phyloP scores from a whole-genome alignment of 2,113 vertebrate species.

The Camelus bactrianus region DNA sequence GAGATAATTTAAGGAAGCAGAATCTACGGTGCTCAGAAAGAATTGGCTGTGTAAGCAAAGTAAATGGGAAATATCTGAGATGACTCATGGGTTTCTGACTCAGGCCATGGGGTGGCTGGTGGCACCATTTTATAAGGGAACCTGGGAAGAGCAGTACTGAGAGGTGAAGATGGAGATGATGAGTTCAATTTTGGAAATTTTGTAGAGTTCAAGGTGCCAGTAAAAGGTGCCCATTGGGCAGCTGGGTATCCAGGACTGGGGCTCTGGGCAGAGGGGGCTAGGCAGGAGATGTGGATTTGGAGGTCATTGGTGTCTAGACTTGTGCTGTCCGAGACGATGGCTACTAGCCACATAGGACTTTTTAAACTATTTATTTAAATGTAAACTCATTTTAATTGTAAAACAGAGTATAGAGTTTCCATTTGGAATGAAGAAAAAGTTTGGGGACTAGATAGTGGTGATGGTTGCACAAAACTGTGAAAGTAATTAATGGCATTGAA shows the following conservation, averaged over 20 bases:
- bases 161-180: not conserved
- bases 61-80: not conserved
- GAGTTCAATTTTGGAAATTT: not conserved
- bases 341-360: not conserved
- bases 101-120: not conserved
- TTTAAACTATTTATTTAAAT: not conserved
- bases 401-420: slow-evolving; percentile 3
- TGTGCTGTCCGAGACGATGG: not conserved
- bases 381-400: slow-evolving; percentile 19
- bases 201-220: not conserved
- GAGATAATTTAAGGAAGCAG: not conserved
- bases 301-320: not conserved
- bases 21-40: not conserved
- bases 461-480: not conserved
- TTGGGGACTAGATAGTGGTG: not conserved
- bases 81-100: not conserved
- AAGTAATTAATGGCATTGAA: not conserved
- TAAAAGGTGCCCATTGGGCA: not conserved
- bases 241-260: not conserved
- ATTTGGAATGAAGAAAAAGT: not conserved
- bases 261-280: not conserved
- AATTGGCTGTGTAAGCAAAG: not conserved
- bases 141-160: not conserved
- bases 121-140: not conserved
- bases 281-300: not conserved